A percentile compares a stretch with the other conserved stretches of the same genome.
These are phyloP conservation scores for Lasioglossum malachurum DNA, from an alignment of 2,888 invertebrate genomes.

Conservation along the genomic window DNA sequence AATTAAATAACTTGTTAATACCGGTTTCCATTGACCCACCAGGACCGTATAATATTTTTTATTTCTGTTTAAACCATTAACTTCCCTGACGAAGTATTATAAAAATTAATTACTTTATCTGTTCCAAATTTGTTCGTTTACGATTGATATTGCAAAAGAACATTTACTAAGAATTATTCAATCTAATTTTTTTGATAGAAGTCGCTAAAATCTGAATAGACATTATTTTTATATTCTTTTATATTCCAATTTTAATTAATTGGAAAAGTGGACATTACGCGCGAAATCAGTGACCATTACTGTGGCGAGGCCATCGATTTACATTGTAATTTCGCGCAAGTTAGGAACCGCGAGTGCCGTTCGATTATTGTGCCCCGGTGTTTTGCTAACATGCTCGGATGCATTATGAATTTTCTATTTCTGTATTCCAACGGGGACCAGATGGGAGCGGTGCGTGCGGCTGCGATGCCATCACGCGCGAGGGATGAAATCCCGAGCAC, in stretches of 20 bases:
- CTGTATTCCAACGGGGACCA: constrained; percentile 2
- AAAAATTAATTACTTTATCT: not conserved
- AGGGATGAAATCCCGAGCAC: constrained; percentile 11
- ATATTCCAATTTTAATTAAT: too few species aligned
- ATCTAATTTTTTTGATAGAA: too few species aligned
- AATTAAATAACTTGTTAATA: not conserved
- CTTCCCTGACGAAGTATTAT: not conserved
- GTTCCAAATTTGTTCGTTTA: not conserved
- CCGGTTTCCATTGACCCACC: not conserved
- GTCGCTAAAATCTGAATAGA: too few species aligned
- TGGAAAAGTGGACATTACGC: not conserved
- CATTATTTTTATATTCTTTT: not conserved
- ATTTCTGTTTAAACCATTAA: not conserved
- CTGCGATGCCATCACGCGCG: constrained; percentile 25
- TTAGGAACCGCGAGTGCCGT: constrained; percentile 1
- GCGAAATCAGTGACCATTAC: not conserved
- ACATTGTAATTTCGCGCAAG: not conserved
- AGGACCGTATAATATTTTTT: not conserved
- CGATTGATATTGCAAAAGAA: not conserved
- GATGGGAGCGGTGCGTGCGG: constrained; percentile 27
- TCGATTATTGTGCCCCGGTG: constrained; percentile 30
- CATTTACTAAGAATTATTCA: too few species aligned
- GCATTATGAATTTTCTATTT: constrained; percentile 50
- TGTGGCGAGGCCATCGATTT: not conserved
- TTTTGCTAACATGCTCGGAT: constrained; percentile 25